A percentile compares a stretch with the other conserved stretches of the same genome.
Conservation (phyloP, 2,888 invertebrate genomes). For the Pycnomerus fuliginosus region DNA sequence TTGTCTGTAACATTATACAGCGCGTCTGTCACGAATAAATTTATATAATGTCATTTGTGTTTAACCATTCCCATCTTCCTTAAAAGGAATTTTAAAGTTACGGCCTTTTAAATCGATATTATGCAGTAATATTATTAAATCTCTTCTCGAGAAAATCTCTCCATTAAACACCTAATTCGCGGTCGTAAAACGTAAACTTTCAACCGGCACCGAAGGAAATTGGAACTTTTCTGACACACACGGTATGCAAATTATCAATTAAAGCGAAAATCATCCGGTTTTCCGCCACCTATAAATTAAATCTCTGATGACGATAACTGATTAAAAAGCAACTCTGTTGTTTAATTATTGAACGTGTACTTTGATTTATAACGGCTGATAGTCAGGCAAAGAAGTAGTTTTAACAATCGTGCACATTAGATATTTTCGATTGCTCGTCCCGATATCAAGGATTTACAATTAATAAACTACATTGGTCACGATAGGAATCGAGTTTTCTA, state of each 20-base stretch:
- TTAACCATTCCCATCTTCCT: constrained; percentile 12
- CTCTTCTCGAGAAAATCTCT: no score
- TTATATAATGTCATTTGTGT: constrained; percentile 17
- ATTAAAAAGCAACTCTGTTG: constrained; percentile 12
- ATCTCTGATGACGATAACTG: constrained; percentile 15
- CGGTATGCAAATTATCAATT: constrained; percentile 19
- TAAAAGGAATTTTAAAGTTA: constrained; percentile 14
- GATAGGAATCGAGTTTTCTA: no score
- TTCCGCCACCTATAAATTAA: constrained; percentile 14
- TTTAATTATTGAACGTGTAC: constrained; percentile 11
- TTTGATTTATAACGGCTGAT: constrained; percentile 12
- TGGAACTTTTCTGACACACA: no score
- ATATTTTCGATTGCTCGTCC: constrained; percentile 4
- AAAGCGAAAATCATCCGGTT: constrained; percentile 12
- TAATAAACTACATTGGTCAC: constrained; percentile 13
- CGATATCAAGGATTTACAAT: constrained; percentile 14
- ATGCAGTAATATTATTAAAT: constrained; percentile 7
- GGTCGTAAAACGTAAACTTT: no score
- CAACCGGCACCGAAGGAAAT: no score
- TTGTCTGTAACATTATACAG: constrained; percentile 19
- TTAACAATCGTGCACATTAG: constrained; percentile 2
- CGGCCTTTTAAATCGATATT: constrained; percentile 13
- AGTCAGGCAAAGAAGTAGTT: no score
- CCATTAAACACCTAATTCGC: no score
- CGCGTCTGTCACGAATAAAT: constrained; percentile 11